These are phyloP conservation scores for Helicoverpa armigera DNA, from an alignment of 1,140 invertebrate species.

Conservation along the genomic window DNA sequence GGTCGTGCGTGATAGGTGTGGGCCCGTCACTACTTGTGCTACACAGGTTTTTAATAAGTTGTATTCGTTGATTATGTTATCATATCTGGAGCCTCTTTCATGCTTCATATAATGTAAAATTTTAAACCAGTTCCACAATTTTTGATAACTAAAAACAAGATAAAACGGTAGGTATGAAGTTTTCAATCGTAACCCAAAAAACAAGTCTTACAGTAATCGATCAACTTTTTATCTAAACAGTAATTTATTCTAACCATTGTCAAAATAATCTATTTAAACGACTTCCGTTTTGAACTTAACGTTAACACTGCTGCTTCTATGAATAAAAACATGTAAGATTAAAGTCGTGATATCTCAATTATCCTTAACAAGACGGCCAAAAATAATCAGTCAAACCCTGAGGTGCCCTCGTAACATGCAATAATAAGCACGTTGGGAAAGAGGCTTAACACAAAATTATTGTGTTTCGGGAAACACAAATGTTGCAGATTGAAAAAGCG, in stretches of 20 bases:
- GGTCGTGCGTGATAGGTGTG: constrained; percentile 5
- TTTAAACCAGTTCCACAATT: too few relatives aligned
- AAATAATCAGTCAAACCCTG: constrained; percentile 36
- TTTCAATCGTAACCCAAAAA: too few relatives aligned
- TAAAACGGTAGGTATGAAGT: too few relatives aligned
- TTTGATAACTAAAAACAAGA: too few relatives aligned
- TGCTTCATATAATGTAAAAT: too few relatives aligned
- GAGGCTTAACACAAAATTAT: too few relatives aligned
- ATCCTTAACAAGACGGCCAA: constrained; percentile 30
- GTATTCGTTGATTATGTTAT: neutral
- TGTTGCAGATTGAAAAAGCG: too few relatives aligned
- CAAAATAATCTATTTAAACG: constrained; percentile 1
- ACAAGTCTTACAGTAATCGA: neutral
- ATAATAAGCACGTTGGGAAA: too few relatives aligned
- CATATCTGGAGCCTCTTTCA: too few relatives aligned
- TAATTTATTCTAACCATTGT: too few relatives aligned
- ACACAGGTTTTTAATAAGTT: constrained; percentile 26
- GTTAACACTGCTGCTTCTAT: neutral
- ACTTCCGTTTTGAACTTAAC: constrained; percentile 5
- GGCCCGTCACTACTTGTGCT: constrained; percentile 17
- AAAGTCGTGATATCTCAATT: constrained; percentile 37
- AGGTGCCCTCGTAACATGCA: neutral
- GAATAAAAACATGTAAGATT: constrained; percentile 33
- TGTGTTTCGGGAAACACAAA: too few relatives aligned
- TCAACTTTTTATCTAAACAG: neutral